phyloP scores from a whole-genome alignment of 2,888 invertebrate species.

The Omphaloscelis lunosa region DNA sequence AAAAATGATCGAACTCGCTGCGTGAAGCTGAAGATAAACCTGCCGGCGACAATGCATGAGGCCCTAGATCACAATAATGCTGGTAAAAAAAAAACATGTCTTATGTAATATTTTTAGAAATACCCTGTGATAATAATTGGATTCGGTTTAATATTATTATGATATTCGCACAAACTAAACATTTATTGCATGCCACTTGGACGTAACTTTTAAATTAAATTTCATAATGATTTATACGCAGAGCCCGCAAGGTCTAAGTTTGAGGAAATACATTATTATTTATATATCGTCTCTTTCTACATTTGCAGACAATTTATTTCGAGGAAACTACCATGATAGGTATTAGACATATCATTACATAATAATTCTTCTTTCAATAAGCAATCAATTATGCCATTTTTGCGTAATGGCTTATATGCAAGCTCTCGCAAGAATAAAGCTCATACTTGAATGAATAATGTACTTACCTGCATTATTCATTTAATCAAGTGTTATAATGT shows the following conservation, averaged over 20 bases:
- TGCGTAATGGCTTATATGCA: not conserved
- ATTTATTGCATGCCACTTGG: constrained; percentile 25
- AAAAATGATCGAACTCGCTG: too few species aligned
- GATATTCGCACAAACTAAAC: constrained; percentile 20
- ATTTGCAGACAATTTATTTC: constrained; percentile 1
- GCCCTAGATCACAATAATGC: too few species aligned
- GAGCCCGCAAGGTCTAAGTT: not conserved
- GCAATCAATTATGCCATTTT: not conserved
- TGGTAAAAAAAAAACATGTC: not conserved
- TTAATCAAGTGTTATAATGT: constrained; percentile 31
- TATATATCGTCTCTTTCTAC: constrained; percentile 6
- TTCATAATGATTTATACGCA: constrained; percentile 36
- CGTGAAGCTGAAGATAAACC: too few species aligned
- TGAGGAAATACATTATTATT: constrained; percentile 15
- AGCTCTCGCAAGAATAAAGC: constrained; percentile 3
- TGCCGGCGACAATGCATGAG: too few species aligned
- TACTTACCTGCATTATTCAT: constrained; percentile 38
- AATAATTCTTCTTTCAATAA: not conserved
- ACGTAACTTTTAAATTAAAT: constrained; percentile 39
- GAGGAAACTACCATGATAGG: too few species aligned
- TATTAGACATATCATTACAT: not conserved
- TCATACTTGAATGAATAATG: constrained; percentile 15
- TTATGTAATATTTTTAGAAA: not conserved
- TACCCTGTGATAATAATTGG: not conserved
- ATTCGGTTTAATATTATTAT: constrained; percentile 12